Evolutionary conservation across 1,140 invertebrate genomes (phyloP).

Genomic region (Drosophila takahashii): DNA sequence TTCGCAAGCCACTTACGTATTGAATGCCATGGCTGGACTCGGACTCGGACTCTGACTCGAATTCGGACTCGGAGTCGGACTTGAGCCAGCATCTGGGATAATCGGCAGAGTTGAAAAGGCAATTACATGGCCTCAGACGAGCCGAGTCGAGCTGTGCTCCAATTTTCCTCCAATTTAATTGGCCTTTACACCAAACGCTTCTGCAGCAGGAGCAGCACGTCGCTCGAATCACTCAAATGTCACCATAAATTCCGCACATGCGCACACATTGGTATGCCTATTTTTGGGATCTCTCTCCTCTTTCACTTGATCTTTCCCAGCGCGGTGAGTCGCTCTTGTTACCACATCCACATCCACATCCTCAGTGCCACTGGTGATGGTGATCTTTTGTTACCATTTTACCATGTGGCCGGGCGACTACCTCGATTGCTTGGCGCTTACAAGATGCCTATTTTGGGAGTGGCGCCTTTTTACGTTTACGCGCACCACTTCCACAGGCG

Average conservation of each 20-base stretch:
- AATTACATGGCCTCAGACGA: conserved; percentile 67
- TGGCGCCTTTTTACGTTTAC: conserved; percentile 64
- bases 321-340: conserved; percentile 35
- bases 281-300: conserved; percentile 62
- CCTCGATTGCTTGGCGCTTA: conserved; percentile 64
- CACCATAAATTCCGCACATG: conserved; percentile 83
- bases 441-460: conserved; percentile 82
- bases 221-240: conserved; percentile 82
- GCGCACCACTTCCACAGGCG: conserved; percentile 23
- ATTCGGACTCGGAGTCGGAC: no score
- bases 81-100: conserved; percentile 62
- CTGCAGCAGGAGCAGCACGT: conserved; percentile 61
- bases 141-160: conserved; percentile 56
- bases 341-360: conserved; percentile 31
- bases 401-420: conserved; percentile 11
- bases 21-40: conserved; percentile 49
- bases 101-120: conserved; percentile 81
- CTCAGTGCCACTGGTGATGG: conserved; percentile 31
- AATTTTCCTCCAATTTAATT: conserved; percentile 80
- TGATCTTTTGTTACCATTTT: conserved; percentile 36
- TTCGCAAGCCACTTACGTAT: conserved; percentile 68
- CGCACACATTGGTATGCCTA: conserved; percentile 83
- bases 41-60: neutral
- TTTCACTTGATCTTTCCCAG: conserved; percentile 25
- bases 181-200: conserved; percentile 73